Percentiles rank a stretch among this genome's conserved stretches.
Conservation (phyloP, 1,140 invertebrate species). For the Heliconius eleuchia region DNA sequence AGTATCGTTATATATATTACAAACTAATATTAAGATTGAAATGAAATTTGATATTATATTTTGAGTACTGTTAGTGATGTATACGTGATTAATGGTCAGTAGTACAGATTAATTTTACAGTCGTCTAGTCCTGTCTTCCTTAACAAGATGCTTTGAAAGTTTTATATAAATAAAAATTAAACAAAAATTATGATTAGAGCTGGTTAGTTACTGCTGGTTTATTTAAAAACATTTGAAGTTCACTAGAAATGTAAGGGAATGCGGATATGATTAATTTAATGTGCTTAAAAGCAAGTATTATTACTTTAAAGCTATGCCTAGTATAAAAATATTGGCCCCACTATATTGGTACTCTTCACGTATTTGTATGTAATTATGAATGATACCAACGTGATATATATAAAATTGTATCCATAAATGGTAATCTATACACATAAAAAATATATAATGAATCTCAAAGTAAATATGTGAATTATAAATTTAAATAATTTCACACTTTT, state of each 20-base stretch:
- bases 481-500: not conserved
- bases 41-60: not conserved
- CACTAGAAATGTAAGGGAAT: slow-evolving; percentile 1
- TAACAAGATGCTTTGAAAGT: slow-evolving; percentile 23
- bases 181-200: not conserved
- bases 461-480: not conserved
- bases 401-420: not conserved
- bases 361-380: slow-evolving; percentile 8
- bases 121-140: slow-evolving; percentile 74
- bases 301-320: slow-evolving; percentile 31
- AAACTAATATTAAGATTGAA: not conserved
- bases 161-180: slow-evolving; percentile 10
- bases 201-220: not conserved
- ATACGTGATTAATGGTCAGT: slow-evolving; percentile 17
- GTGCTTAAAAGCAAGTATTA: slow-evolving; percentile 36
- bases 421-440: not conserved
- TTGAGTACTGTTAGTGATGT: slow-evolving; percentile 8
- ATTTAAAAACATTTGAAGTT: slow-evolving; percentile 1
- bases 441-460: not conserved
- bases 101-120: slow-evolving; percentile 26
- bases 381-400: not conserved
- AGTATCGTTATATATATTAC: too few species aligned
- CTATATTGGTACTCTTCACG: slow-evolving; percentile 19
- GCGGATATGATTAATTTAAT: slow-evolving; percentile 11
- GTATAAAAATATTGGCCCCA: slow-evolving; percentile 33